A percentile compares a stretch with the other conserved stretches of the same genome.
Conservation (phyloP, 2,797 vertebrate genomes). For the Gymnoscopelus microlampas region DNA sequence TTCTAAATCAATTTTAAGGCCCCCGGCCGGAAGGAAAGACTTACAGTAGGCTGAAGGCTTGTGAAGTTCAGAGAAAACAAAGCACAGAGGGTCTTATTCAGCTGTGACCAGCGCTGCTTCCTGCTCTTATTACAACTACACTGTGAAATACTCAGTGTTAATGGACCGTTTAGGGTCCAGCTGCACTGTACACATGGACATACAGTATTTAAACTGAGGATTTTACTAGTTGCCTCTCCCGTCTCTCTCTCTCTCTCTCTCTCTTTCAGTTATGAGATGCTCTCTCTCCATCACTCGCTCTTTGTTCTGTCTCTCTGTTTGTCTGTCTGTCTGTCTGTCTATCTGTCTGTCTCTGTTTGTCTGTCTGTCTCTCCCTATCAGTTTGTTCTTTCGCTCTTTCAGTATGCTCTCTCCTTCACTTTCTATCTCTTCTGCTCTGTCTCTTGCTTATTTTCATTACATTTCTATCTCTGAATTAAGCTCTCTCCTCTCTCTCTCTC, state of each 20-base stretch:
- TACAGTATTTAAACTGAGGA: constrained; percentile 1
- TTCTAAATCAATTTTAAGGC: too few species aligned
- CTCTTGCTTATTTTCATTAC: too few species aligned
- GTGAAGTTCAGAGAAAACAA: constrained; percentile 33
- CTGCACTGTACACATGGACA: too few species aligned
- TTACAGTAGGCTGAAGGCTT: constrained; percentile 35
- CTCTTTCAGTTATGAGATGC: background rate
- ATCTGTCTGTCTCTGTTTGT: background rate
- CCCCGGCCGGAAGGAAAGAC: constrained; percentile 44
- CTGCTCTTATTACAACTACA: constrained; percentile 21
- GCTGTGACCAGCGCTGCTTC: constrained; percentile 27
- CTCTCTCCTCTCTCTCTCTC: too few species aligned
- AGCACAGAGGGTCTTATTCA: constrained; percentile 43
- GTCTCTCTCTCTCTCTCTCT: background rate
- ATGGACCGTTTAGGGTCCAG: background rate
- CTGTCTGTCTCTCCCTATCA: background rate
- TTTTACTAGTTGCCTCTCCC: constrained; percentile 14
- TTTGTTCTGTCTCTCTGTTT: background rate
- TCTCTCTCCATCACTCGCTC: background rate
- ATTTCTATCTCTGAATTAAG: too few species aligned
- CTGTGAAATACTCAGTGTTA: background rate
- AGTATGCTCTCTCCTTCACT: background rate
- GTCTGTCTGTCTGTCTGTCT: too few species aligned
- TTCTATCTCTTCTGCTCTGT: constrained; percentile 7
- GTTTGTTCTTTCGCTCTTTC: too few species aligned